Conservation (phyloP, 2,888 invertebrate genomes). For the Homarus gammarus region DNA sequence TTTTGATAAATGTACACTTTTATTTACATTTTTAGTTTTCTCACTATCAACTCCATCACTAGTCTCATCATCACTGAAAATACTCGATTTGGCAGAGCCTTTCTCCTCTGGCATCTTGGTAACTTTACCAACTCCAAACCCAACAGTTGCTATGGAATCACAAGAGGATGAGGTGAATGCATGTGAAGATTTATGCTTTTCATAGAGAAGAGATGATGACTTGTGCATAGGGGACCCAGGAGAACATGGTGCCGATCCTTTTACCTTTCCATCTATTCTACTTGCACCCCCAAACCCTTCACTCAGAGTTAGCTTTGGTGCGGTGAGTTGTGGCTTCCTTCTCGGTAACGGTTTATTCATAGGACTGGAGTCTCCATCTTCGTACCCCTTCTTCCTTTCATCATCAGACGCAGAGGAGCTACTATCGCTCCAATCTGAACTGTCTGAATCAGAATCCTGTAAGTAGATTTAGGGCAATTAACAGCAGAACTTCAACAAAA, state of each 20-base stretch:
- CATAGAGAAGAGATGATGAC: constrained; percentile 21
- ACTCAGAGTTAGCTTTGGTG: constrained; percentile 65
- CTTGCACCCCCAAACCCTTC: constrained; percentile 38
- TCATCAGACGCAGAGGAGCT: constrained; percentile 71
- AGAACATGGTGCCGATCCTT: not conserved
- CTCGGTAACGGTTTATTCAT: constrained; percentile 74
- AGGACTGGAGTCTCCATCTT: constrained; percentile 58
- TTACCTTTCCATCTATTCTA: constrained; percentile 32
- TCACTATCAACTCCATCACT: constrained; percentile 49
- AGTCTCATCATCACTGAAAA: constrained; percentile 57
- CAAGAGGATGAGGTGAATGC: constrained; percentile 44
- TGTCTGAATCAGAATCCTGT: constrained; percentile 73
- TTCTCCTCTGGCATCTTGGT: constrained; percentile 33
- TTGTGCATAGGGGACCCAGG: constrained; percentile 21
- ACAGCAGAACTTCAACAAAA: no score
- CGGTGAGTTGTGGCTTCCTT: constrained; percentile 74
- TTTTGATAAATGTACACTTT: constrained; percentile 43
- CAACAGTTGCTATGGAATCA: constrained; percentile 53
- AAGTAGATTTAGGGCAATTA: not conserved
- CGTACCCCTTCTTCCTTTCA: constrained; percentile 68
- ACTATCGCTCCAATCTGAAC: constrained; percentile 69
- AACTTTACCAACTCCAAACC: constrained; percentile 61
- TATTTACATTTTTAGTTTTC: constrained; percentile 31
- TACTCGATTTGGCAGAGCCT: constrained; percentile 40
- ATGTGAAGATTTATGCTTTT: constrained; percentile 42